Percentiles rank a stretch among this genome's conserved stretches.
Evolutionary conservation across 1,140 invertebrate genomes (phyloP).

Genomic region (Zaprionus kolodkinae): DNA sequence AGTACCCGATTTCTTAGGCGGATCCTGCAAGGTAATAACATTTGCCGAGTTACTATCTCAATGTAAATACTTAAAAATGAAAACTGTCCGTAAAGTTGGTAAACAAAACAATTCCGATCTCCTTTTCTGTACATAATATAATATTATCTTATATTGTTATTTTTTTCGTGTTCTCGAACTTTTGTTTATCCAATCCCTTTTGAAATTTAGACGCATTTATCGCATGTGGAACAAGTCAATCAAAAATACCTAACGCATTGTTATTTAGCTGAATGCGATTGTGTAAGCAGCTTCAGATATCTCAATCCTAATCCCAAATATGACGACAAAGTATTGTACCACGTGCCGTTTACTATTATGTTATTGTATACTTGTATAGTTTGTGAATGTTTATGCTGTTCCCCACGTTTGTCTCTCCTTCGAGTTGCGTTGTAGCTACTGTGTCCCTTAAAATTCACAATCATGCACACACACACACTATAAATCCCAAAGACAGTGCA

Average conservation of each 20-base stretch:
- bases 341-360: slow-evolving; percentile 34
- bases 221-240: slow-evolving; percentile 80
- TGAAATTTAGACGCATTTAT: slow-evolving; percentile 60
- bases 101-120: slow-evolving; percentile 8
- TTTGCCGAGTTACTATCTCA: neutral
- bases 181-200: slow-evolving; percentile 41
- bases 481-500: neutral
- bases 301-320: slow-evolving; percentile 23
- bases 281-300: slow-evolving; percentile 75
- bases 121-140: slow-evolving; percentile 37
- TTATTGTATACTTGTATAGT: slow-evolving; percentile 15
- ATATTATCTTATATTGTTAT: slow-evolving; percentile 33
- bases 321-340: slow-evolving; percentile 16
- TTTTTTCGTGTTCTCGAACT: slow-evolving; percentile 42
- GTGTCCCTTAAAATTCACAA: slow-evolving; percentile 15
- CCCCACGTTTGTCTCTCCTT: slow-evolving; percentile 9
- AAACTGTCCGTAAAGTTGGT: slow-evolving; percentile 18
- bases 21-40: slow-evolving; percentile 91
- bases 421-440: no score
- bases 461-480: neutral
- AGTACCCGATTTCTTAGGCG: slow-evolving; percentile 96
- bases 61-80: neutral
- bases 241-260: slow-evolving; percentile 80
- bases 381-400: slow-evolving; percentile 26
- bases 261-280: slow-evolving; percentile 84